Conservation (phyloP, 2,113 vertebrate genomes). For the Chitala chitala region DNA sequence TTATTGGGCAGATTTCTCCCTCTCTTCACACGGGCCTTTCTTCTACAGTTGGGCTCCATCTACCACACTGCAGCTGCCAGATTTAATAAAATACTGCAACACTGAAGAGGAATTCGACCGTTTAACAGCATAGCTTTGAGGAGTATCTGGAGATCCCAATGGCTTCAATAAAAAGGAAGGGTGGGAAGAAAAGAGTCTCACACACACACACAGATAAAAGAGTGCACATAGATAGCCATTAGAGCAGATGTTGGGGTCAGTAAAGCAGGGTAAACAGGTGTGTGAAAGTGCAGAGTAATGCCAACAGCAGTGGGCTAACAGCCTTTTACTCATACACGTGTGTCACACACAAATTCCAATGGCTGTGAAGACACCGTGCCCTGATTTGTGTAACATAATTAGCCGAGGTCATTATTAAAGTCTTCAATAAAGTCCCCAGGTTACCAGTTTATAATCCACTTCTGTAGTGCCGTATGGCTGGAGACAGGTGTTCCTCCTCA, state of each 20-base stretch:
- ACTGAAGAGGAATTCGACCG: constrained; percentile 41
- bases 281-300: constrained; percentile 14
- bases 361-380: too few relatives aligned
- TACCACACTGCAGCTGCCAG: constrained; percentile 35
- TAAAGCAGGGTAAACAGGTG: constrained; percentile 44
- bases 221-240: constrained; percentile 46
- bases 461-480: too few relatives aligned
- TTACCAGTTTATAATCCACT: too few relatives aligned
- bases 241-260: constrained; percentile 39
- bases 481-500: too few relatives aligned
- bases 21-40: constrained; percentile 13
- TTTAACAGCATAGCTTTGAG: constrained; percentile 36
- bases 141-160: constrained; percentile 44
- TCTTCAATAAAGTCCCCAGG: too few relatives aligned
- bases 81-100: constrained; percentile 47
- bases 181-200: not conserved
- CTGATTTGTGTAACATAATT: too few relatives aligned
- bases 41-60: constrained; percentile 49
- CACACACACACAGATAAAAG: constrained; percentile 43
- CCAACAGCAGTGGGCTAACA: too few relatives aligned
- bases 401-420: too few relatives aligned
- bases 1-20: constrained; percentile 43
- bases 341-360: not conserved
- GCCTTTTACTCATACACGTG: too few relatives aligned
- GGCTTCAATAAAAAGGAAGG: constrained; percentile 42